These are phyloP conservation scores for Premnoplex brunnescens DNA, from an alignment of 2,797 vertebrate species.

Conservation along the genomic window DNA sequence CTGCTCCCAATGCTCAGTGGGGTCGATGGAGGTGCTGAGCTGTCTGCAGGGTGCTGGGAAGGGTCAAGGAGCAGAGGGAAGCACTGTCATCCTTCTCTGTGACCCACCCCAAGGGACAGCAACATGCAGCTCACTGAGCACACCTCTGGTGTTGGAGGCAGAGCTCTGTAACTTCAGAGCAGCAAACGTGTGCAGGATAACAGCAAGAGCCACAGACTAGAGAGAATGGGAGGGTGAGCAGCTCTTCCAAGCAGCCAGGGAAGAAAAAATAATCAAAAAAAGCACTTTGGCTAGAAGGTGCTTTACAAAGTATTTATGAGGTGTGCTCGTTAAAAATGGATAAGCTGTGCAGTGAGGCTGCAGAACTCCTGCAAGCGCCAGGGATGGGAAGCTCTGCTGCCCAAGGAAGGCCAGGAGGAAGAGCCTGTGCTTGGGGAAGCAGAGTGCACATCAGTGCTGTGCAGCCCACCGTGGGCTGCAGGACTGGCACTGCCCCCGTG, in stretches of 20 bases:
- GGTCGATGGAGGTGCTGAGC: accelerated
- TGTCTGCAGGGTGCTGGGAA: neutral
- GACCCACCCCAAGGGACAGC: accelerated
- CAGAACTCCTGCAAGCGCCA: neutral
- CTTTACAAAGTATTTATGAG: conserved; percentile 66
- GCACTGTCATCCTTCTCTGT: neutral
- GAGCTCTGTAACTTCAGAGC: neutral
- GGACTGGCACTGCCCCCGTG: accelerated
- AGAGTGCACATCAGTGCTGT: accelerated
- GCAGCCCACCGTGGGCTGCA: neutral
- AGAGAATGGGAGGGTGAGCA: neutral
- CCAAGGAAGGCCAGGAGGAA: neutral
- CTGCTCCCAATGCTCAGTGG: accelerated
- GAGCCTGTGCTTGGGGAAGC: neutral
- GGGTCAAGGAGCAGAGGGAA: accelerated
- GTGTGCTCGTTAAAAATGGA: conserved; percentile 55
- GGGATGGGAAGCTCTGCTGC: neutral
- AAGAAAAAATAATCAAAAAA: conserved; percentile 16
- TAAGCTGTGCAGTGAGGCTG: conserved; percentile 29
- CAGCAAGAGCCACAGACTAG: neutral
- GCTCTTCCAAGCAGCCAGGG: neutral
- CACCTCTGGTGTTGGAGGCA: neutral
- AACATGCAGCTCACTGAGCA: accelerated
- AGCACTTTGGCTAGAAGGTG: conserved; percentile 47
- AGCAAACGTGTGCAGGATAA: neutral